These are phyloP conservation scores for Rhynchopsitta pachyrhyncha DNA, from an alignment of 2,113 vertebrate genomes.

Conservation along the genomic window DNA sequence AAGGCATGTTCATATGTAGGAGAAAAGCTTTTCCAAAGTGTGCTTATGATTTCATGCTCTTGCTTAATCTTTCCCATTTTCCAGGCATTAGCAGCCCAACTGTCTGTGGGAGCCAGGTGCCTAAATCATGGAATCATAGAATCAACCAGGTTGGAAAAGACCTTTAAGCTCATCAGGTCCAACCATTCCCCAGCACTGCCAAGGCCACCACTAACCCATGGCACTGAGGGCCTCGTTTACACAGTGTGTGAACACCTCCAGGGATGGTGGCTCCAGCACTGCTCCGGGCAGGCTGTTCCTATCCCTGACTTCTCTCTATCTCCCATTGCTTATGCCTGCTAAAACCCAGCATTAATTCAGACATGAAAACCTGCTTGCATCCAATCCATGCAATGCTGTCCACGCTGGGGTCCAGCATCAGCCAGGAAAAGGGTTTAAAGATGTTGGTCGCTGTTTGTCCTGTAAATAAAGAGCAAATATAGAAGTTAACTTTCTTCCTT, in stretches of 20 bases:
- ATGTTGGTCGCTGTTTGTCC: too few relatives aligned
- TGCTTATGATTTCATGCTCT: background rate
- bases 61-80: background rate
- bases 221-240: background rate
- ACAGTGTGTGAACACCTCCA: background rate
- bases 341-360: fast-evolving
- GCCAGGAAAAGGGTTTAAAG: background rate
- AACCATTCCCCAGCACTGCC: background rate
- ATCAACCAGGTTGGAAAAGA: background rate
- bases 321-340: background rate
- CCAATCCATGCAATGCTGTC: fast-evolving
- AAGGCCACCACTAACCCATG: background rate
- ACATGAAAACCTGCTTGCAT: background rate
- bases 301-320: background rate
- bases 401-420: background rate
- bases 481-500: fast-evolving
- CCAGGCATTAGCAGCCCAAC: fast-evolving
- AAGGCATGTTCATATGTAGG: fast-evolving
- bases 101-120: fast-evolving
- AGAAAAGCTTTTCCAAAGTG: background rate
- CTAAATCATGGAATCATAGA: background rate
- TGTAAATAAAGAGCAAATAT: background rate
- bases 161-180: background rate
- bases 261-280: background rate
- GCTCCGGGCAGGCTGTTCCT: background rate